Percentiles rank a stretch among this genome's conserved stretches.
Conservation (phyloP, 2,797 vertebrate genomes). For the Chelon labrosus region DNA sequence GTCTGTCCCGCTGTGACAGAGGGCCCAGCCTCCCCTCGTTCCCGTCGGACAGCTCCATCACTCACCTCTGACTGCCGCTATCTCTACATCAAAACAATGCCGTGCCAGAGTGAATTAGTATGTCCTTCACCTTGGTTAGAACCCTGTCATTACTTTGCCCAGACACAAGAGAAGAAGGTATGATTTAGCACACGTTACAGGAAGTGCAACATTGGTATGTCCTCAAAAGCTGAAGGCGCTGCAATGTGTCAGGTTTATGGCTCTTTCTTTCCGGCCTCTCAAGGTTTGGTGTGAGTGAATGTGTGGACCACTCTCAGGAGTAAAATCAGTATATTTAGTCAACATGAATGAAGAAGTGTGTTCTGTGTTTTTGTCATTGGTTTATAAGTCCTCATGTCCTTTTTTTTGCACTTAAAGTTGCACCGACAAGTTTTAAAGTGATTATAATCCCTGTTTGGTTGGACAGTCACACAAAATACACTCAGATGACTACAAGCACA, state of each 20-base stretch:
- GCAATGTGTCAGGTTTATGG: slow-evolving; percentile 16
- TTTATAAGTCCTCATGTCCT: not conserved
- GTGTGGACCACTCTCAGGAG: not conserved
- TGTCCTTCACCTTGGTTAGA: slow-evolving; percentile 78
- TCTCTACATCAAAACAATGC: slow-evolving; percentile 76
- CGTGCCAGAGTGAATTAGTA: slow-evolving; percentile 70
- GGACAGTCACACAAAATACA: not conserved
- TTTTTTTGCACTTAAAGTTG: not conserved
- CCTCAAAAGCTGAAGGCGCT: slow-evolving; percentile 47
- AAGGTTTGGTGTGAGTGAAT: not conserved
- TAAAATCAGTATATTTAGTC: not conserved
- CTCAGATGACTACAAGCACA: not conserved
- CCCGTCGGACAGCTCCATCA: slow-evolving; percentile 73
- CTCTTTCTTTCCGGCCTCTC: slow-evolving; percentile 1
- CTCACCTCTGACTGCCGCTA: slow-evolving; percentile 66
- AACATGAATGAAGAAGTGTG: not conserved
- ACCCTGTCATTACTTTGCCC: slow-evolving; percentile 70
- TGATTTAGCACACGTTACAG: slow-evolving; percentile 73
- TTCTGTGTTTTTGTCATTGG: not conserved
- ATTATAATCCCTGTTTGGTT: slow-evolving; percentile 13
- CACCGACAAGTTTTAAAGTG: slow-evolving; percentile 5
- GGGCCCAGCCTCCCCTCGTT: slow-evolving; percentile 70
- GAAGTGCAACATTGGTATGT: slow-evolving; percentile 61
- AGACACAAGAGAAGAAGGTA: slow-evolving; percentile 43
- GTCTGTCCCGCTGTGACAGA: slow-evolving; percentile 74